Conservation (phyloP, 1,140 invertebrate genomes). For the Meloidogyne hapla region DNA sequence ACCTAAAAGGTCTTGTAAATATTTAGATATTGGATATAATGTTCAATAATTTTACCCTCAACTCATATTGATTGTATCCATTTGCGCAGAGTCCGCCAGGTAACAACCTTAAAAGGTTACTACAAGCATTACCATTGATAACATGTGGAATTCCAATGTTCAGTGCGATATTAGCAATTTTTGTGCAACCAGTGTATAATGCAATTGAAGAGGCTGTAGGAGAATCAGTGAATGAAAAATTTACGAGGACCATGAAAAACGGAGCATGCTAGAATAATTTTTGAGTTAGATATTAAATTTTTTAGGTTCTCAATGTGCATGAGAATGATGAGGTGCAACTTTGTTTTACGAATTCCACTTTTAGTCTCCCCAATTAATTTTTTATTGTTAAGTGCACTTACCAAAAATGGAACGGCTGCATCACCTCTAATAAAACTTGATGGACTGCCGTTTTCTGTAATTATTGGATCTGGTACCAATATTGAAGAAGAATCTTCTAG, state of each 20-base stretch:
- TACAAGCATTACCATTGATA: not conserved
- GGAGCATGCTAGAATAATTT: slow-evolving; percentile 17
- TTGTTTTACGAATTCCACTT: too few species aligned
- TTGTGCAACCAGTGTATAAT: slow-evolving; percentile 14
- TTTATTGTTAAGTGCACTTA: not conserved
- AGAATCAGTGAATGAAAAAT: slow-evolving; percentile 8
- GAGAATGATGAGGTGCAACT: too few species aligned
- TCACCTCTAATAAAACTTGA: not conserved
- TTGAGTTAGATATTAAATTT: too few species aligned
- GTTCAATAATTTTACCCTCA: not conserved
- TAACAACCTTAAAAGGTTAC: slow-evolving; percentile 7
- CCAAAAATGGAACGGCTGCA: slow-evolving; percentile 25
- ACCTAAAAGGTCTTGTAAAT: slow-evolving; percentile 7
- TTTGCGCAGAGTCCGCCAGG: slow-evolving; percentile 16
- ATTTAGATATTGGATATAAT: not conserved
- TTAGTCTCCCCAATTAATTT: too few species aligned
- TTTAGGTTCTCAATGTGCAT: too few species aligned
- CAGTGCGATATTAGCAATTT: slow-evolving; percentile 12
- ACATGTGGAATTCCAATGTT: slow-evolving; percentile 3
- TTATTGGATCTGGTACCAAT: not conserved
- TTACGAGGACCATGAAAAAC: slow-evolving; percentile 20
- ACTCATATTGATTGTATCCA: slow-evolving; percentile 7
- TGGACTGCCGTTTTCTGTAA: not conserved
- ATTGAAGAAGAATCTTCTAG: not conserved
- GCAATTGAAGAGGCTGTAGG: slow-evolving; percentile 5